Evolutionary conservation across 2,888 invertebrate species (phyloP), one percentile per base, ranked within the genome.

Genomic region (Tipula lateralis): DNA sequence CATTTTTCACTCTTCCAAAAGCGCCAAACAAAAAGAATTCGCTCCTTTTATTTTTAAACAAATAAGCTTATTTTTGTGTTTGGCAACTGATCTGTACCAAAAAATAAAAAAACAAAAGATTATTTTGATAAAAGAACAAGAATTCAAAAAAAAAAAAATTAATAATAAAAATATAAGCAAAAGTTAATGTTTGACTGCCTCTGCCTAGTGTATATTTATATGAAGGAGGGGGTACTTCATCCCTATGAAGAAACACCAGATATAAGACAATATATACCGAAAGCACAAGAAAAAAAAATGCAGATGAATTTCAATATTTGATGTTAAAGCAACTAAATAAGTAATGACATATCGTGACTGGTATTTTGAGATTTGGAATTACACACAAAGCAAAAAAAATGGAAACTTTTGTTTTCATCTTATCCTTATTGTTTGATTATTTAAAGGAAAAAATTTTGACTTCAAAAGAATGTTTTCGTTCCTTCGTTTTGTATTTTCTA

Each of bases 251-350:
- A n/a, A 44, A 44, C 3, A 44, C 16, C n/a, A 44, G 6, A 44
- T 5, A 44, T n/a, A 6, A 50, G 16, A 19, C 4, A 5, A n/a
- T n/a, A n/a, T n/a, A 66, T 66, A 66, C 66, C 66, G 24, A 66
- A 19, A 66, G 66, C 66, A 66, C 66, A 66, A 39, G 0, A 39
- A 39, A n/a, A 44, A 66, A 66, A 66, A 9, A 66, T 66, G 66
- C 66, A 66, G 66, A 66, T 66, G 66, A 66, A 66, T 66, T 66
- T 66, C 66, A 66, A 66, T 66, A 66, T 66, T 66, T 66, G 66
- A 66, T 66, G 66, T 66, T 66, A 66, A 66, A 66, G 24, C 24
- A 66, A 24, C 66, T 66, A 66, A 66, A 66, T 66, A 66, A 66
- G 66, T 66, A 66, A 66, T 66, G 66, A 66, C 66, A 66, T 66